phyloP scores from a whole-genome alignment of 1,140 invertebrate species.

The Zaprionus taronus region DNA sequence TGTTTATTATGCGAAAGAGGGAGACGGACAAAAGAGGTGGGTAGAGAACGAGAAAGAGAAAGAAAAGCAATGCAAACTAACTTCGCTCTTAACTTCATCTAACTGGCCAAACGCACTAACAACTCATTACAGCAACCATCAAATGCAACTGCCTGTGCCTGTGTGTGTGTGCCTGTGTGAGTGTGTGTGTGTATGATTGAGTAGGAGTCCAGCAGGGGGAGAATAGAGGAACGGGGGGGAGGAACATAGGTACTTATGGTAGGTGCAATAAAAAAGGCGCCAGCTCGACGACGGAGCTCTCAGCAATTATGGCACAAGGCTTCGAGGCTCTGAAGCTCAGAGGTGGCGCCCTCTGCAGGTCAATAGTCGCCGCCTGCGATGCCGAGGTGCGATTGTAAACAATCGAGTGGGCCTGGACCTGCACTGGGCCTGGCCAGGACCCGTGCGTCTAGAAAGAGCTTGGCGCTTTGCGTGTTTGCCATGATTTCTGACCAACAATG shows the following conservation, averaged over 20 bases:
- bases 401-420: slow-evolving; percentile 27
- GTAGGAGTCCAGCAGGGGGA: neutral
- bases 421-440: neutral
- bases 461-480: slow-evolving; percentile 36
- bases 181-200: slow-evolving; percentile 3
- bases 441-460: neutral
- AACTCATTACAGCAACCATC: neutral
- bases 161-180: neutral
- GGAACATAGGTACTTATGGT: slow-evolving; percentile 7
- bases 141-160: neutral
- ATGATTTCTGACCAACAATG: slow-evolving; percentile 33
- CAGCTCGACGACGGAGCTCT: slow-evolving; percentile 59
- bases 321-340: slow-evolving; percentile 12
- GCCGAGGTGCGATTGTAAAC: slow-evolving; percentile 77
- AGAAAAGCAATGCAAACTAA: slow-evolving; percentile 1
- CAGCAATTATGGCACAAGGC: slow-evolving; percentile 72
- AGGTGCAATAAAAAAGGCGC: slow-evolving; percentile 78
- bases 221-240: neutral
- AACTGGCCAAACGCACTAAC: slow-evolving; percentile 2
- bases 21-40: neutral
- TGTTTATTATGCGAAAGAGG: neutral
- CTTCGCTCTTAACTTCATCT: neutral
- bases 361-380: slow-evolving; percentile 54
- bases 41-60: neutral
- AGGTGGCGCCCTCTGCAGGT: slow-evolving; percentile 62